Conservation (phyloP, 2,113 vertebrate genomes). For the Dromaius novaehollandiae region DNA sequence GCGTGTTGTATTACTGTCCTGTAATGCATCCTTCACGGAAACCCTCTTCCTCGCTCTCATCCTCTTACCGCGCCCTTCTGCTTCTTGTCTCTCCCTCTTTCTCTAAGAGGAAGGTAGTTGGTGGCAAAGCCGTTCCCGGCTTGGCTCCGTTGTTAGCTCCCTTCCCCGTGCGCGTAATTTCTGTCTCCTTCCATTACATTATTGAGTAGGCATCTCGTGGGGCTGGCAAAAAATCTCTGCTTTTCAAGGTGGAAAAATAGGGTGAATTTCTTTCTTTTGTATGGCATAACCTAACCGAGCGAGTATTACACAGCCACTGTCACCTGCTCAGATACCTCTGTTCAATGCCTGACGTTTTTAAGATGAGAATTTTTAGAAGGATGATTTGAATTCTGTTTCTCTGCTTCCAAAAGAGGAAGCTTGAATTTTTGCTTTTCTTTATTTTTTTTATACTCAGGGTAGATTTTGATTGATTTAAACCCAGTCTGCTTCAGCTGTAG, state of each 20-base stretch:
- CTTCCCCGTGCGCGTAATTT: accelerated
- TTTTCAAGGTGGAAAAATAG: not conserved
- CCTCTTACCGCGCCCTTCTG: not conserved
- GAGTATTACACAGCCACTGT: not conserved
- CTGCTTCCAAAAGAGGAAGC: not conserved
- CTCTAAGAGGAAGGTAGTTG: not conserved
- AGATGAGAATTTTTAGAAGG: slow-evolving; percentile 25
- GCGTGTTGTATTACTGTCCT: not conserved
- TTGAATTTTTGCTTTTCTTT: not conserved
- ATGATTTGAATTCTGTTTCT: slow-evolving; percentile 26
- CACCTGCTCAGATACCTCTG: not conserved
- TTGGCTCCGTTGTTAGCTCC: not conserved
- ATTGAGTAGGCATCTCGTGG: not conserved
- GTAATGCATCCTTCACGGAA: not conserved
- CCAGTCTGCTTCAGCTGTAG: not conserved
- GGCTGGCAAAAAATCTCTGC: not conserved
- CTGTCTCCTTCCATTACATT: accelerated
- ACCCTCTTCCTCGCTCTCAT: not conserved
- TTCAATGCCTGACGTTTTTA: not conserved
- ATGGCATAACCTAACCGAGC: not conserved
- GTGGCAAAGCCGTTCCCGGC: not conserved
- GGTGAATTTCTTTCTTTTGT: not conserved
- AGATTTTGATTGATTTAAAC: not conserved
- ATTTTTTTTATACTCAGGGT: not conserved
- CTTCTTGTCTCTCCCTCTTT: not conserved